Base-by-base conservation (phyloP, 2,888 invertebrate genomes). In the Rhamphomyia laevipes region DNA sequence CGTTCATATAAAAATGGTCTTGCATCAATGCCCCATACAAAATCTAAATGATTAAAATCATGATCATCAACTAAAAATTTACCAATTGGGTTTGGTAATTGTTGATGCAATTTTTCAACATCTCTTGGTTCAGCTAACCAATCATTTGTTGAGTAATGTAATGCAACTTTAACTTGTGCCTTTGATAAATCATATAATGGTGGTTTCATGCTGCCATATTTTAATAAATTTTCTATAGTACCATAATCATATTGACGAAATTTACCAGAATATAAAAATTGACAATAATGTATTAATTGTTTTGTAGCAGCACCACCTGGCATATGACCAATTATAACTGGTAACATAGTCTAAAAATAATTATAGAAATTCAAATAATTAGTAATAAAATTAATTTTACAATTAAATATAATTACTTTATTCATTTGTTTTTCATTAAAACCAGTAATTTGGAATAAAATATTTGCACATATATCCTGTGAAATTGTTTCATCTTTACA, bases 241-340 rank as follows among this genome's bases (percentile, higher is more conserved):
- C 80, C 81, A 52, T 74, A 71, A 61, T 81, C 78, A 57, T 75
- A 81, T 52, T 78, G 75, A 15, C 76, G 70, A 62, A 80, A 79
- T 2, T 63, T 58, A 1, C 71, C 72, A 1, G 73, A 74, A 11
- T 64, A 59, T 17, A 80, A 74, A 18, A 78, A 72, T 68, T 89
- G 89, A 0, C 73, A 80, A 61, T 77, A 88, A 65, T 90, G 89
- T 6, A 79, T 70, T 9, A 87, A 63, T 63, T 86, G 85, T 58
- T 77, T 77, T 1, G 78, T 76, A 1, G 86, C 75, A 0, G 81
- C 73, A 3, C 86, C 86, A 2, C 85, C 83, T 1, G 86, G 86
- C 0, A 74, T 67, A 57, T 84, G 82, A 0, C 77, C 77, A n/a
- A 81, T 59, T 49, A 82, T 78, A 0, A 82, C 78, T 0, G 84